These are phyloP conservation scores for Pempheris klunzingeri DNA, from an alignment of 2,797 vertebrate genomes.

Conservation along the genomic window DNA sequence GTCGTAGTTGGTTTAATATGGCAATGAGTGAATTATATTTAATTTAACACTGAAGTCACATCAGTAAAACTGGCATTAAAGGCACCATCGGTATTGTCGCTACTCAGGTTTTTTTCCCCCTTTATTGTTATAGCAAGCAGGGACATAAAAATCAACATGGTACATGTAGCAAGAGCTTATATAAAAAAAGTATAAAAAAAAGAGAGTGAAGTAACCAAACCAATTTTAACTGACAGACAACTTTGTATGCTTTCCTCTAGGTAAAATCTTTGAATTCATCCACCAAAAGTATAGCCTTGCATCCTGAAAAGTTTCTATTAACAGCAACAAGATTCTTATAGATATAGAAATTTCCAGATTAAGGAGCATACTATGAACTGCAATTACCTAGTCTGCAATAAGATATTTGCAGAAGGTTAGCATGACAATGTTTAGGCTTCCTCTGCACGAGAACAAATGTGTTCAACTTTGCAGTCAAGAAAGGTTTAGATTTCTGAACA, in stretches of 20 bases:
- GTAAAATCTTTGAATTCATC: conserved; percentile 6
- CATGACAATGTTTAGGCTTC: background rate
- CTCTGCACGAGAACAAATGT: background rate
- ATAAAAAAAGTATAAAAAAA: background rate
- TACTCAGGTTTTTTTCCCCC: background rate
- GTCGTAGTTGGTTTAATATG: conserved; percentile 6
- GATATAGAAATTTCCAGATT: too few species aligned
- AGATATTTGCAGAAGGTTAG: background rate
- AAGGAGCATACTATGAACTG: background rate
- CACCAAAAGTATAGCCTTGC: background rate
- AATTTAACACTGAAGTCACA: conserved; percentile 5
- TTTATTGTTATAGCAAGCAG: conserved; percentile 1
- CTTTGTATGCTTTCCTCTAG: background rate
- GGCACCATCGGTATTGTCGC: background rate
- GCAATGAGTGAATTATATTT: background rate
- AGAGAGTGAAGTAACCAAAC: background rate
- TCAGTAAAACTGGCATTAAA: background rate
- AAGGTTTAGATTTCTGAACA: background rate
- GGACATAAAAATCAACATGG: background rate
- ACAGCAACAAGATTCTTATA: background rate
- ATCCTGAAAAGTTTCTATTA: conserved; percentile 3
- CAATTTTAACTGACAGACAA: background rate
- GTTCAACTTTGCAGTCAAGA: background rate
- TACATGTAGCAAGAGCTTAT: background rate
- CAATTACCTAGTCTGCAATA: background rate